Conservation (phyloP, 1,140 invertebrate species). For the Gryllus bimaculatus region DNA sequence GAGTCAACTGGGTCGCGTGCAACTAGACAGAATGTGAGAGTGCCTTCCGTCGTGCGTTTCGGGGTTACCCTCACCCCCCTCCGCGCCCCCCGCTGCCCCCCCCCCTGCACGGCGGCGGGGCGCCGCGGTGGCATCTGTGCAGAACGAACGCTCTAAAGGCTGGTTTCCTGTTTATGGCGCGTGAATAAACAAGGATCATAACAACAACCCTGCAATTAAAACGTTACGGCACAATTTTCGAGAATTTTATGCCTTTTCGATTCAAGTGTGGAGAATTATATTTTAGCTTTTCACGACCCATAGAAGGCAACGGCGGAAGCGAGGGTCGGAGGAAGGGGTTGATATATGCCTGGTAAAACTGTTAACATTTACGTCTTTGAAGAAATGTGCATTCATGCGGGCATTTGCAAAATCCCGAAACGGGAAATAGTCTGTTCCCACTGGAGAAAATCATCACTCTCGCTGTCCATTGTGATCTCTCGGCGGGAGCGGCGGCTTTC, state of each 20-base stretch:
- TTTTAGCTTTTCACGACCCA: neutral
- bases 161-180: neutral
- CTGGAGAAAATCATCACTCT: neutral
- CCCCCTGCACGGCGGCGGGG: neutral
- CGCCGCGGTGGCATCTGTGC: neutral
- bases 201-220: neutral
- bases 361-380: conserved; percentile 5
- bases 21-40: too few relatives aligned
- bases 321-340: neutral
- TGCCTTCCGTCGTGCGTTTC: neutral
- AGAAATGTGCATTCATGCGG: neutral
- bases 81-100: neutral
- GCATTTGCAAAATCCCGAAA: neutral
- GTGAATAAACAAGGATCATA: conserved; percentile 1
- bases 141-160: neutral
- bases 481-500: too few relatives aligned
- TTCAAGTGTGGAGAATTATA: neutral
- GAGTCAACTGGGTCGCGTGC: too few relatives aligned
- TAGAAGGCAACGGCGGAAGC: neutral
- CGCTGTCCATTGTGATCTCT: too few relatives aligned
- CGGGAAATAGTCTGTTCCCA: neutral
- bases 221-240: conserved; percentile 1
- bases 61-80: neutral
- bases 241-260: conserved; percentile 1
- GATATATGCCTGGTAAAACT: neutral